A percentile compares a stretch with the other conserved stretches of the same genome.
Conservation (phyloP, 2,797 vertebrate genomes). For the Loriculus beryllinus region DNA sequence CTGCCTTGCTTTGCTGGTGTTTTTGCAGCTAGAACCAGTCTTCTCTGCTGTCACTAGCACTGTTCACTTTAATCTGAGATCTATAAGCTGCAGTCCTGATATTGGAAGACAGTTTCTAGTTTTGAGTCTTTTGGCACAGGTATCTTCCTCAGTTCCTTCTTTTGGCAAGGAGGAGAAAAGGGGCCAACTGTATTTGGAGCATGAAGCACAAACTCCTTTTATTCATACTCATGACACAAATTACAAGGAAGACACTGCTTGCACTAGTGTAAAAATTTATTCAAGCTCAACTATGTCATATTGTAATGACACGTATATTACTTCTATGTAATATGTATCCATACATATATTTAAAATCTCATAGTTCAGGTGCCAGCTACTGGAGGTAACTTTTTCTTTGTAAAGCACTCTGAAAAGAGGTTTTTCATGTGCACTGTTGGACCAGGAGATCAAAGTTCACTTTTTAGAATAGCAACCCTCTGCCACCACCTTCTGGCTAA, state of each 20-base stretch:
- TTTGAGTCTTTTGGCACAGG: not conserved
- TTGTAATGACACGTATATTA: accelerated
- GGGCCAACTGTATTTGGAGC: not conserved
- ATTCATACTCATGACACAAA: not conserved
- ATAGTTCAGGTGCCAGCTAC: not conserved
- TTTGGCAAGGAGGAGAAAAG: not conserved
- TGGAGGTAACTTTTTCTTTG: not conserved
- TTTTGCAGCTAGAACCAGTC: not conserved
- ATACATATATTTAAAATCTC: not conserved
- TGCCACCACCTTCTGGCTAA: slow-evolving; percentile 50
- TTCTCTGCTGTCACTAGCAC: not conserved
- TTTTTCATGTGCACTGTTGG: accelerated
- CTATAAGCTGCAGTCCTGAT: not conserved
- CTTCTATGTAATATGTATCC: accelerated
- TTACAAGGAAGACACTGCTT: not conserved
- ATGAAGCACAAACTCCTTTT: not conserved
- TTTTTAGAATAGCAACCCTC: not conserved
- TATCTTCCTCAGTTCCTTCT: no score
- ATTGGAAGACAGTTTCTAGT: not conserved
- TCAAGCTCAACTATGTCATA: not conserved
- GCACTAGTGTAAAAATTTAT: not conserved
- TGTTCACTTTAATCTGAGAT: not conserved
- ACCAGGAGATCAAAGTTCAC: not conserved
- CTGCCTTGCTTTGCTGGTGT: not conserved
- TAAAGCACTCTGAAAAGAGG: not conserved